These are phyloP conservation scores for Anneissia japonica DNA, from an alignment of 35 echinoderm and acorn worm genomes.

Conservation along the genomic window DNA sequence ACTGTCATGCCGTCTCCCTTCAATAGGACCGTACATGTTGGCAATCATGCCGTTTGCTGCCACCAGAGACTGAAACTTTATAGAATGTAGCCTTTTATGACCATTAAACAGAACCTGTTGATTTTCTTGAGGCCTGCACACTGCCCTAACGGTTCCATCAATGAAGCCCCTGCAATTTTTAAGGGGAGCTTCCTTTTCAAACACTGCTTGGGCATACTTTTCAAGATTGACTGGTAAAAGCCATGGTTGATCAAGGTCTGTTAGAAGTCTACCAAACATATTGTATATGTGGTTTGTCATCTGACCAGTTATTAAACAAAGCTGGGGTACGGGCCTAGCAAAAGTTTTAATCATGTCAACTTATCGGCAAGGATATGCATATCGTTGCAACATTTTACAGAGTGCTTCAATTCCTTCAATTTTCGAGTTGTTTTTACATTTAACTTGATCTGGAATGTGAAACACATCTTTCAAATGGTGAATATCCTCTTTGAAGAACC, in stretches of 20 bases:
- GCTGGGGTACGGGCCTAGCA: conserved; percentile 10
- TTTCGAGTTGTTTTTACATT: conserved; percentile 18
- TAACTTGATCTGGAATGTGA: conserved; percentile 16
- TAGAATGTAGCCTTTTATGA: conserved; percentile 6
- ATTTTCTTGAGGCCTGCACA: conserved; percentile 7
- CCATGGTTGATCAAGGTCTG: conserved; percentile 14
- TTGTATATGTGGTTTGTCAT: background rate
- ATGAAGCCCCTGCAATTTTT: conserved; percentile 29
- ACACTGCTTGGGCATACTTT: background rate
- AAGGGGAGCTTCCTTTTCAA: conserved; percentile 6
- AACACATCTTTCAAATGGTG: conserved; percentile 35
- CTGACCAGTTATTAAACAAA: background rate
- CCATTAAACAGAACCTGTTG: conserved; percentile 5
- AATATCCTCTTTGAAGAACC: conserved; percentile 20
- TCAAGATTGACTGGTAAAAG: background rate
- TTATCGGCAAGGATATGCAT: background rate
- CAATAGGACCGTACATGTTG: conserved; percentile 1
- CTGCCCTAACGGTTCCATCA: conserved; percentile 25
- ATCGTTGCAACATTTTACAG: conserved; percentile 12
- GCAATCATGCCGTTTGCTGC: conserved; percentile 2
- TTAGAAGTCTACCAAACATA: background rate
- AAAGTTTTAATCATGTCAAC: background rate
- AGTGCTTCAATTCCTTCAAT: conserved; percentile 44
- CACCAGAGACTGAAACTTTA: conserved; percentile 3
- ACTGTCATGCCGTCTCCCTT: conserved; percentile 1